A percentile compares a stretch with the other conserved stretches of the same genome.
Evolutionary conservation across 1,140 invertebrate species (phyloP).

Genomic region (Drosophila bipectinata): DNA sequence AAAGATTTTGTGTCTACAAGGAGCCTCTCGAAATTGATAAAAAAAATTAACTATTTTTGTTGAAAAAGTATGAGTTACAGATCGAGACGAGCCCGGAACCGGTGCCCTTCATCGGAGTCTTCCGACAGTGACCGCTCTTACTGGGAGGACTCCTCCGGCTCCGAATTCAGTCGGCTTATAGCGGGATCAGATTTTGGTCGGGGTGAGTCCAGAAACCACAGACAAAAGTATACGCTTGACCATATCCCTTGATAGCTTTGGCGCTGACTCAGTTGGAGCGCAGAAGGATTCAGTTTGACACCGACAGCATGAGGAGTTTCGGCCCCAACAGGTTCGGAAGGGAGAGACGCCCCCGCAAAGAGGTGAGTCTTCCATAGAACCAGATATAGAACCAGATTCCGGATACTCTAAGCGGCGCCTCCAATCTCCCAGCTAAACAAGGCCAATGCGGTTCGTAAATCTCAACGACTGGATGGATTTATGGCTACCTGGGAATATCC

Average conservation of each 20-base stretch:
- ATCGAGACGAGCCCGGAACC: background rate
- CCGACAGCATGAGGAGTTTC: no score
- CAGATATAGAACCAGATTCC: background rate
- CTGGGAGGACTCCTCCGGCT: background rate
- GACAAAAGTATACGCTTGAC: background rate
- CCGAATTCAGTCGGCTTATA: background rate
- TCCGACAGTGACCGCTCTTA: background rate
- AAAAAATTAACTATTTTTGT: background rate
- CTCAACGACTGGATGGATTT: conserved; percentile 38
- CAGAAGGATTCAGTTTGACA: background rate
- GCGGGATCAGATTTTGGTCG: background rate
- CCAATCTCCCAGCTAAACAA: conserved; percentile 23
- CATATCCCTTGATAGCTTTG: background rate
- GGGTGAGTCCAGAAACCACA: background rate
- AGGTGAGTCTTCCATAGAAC: background rate
- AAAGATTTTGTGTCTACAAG: no score
- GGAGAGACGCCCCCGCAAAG: background rate
- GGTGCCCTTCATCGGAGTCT: background rate
- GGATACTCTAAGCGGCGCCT: background rate
- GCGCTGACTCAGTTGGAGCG: background rate
- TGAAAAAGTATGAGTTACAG: background rate
- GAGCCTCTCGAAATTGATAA: background rate
- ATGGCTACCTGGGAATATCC: conserved; percentile 36
- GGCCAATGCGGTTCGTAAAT: conserved; percentile 25
- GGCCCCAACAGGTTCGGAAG: background rate